Base-by-base conservation (phyloP, 1,140 invertebrate species). In the Drosophila baimaii region DNA sequence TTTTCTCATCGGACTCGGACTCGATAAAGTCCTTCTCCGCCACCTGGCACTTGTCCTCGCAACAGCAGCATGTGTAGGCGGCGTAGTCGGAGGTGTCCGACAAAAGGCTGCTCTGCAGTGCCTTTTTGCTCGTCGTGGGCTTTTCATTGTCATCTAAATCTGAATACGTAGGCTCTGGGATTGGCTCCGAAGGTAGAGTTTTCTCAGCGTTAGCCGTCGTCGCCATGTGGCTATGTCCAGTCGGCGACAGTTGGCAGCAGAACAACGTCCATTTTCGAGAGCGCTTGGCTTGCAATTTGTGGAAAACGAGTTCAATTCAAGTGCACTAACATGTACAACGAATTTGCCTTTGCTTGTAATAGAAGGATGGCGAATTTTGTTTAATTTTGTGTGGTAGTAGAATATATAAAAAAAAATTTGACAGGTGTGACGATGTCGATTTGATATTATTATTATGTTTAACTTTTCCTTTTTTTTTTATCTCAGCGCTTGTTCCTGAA, bases 261-360 rank as follows among this genome's bases (percentile, higher is more conserved):
- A 39, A 41, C 73, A 80, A 63, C 41, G 51, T 47, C 83, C 83
- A 86, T 86, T 69, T 83, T 86, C 47, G 5, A 41, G 39, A 23
- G 27, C 55, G 12, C 35, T 44, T 59, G 19, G 25, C 41, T 44
- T 29, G 62, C 19, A 68, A 51, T 41, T 62, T 27, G 27, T 37
- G 9, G 2, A 4, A 15, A 13, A 49, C 21, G 6, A n/a, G n/a
- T n/a, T n/a, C n/a, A n/a, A n/a, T n/a, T n/a, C n/a, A n/a, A n/a
- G n/a, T n/a, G n/a, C n/a, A n/a, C 19, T 21, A 23, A 52, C 35
- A 69, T 66, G 41, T 65, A 69, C 46, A 51, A 27, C n/a, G 49
- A 65, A 46, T 47, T 64, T 65, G 8, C n/a, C 23, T 35, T 61
- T 21, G 19, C 17, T 33, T 31, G 6, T 7, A 31, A 59, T 17